Conservation (phyloP, 2,797 vertebrate genomes). For the Pseudochirops cupreus region DNA sequence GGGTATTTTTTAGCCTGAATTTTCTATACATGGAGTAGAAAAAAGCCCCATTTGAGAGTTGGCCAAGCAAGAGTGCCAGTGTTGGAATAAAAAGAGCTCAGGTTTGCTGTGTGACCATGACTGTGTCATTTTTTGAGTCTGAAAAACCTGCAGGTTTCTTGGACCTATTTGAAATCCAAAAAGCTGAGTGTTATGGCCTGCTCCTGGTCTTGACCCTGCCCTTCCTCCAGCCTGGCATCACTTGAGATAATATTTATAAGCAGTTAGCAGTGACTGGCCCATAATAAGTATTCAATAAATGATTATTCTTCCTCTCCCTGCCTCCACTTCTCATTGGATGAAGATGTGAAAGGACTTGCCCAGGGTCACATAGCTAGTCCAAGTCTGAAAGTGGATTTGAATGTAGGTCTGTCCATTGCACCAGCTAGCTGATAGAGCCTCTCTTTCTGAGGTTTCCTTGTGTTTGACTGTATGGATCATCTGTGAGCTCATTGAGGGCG, state of each 20-base stretch:
- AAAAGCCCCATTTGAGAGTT: neutral
- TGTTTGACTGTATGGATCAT: neutral
- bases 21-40: neutral
- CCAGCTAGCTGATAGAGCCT: neutral
- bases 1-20: neutral
- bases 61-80: neutral
- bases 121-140: neutral
- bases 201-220: neutral
- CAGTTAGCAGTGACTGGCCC: neutral
- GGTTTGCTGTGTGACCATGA: neutral
- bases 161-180: neutral
- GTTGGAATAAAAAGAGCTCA: neutral
- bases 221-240: neutral
- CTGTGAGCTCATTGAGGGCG: neutral
- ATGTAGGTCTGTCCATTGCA: neutral
- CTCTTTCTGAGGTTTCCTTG: neutral
- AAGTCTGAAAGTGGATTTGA: neutral
- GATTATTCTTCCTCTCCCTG: neutral
- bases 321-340: neutral
- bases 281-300: neutral
- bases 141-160: neutral
- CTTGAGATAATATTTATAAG: neutral
- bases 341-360: neutral
- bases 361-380: neutral
- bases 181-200: neutral